Conservation (phyloP, 2,113 vertebrate genomes). For the Strigops habroptila region DNA sequence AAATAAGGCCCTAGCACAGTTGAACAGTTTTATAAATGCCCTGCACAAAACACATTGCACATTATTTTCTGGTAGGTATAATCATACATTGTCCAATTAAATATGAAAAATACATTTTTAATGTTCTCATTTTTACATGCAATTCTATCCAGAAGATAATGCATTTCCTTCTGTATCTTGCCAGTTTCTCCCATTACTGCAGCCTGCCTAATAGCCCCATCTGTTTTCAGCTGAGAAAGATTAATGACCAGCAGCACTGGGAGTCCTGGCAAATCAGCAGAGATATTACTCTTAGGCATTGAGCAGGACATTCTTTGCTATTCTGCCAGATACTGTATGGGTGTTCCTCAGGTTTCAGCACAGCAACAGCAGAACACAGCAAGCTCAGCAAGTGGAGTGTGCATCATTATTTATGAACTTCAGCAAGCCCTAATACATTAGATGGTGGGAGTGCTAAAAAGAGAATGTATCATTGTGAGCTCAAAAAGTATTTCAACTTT, state of each 20-base stretch:
- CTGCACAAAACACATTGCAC: constrained; percentile 20
- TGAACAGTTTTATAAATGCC: constrained; percentile 29
- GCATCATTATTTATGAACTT: constrained; percentile 5
- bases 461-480: neutral
- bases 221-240: constrained; percentile 50
- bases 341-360: constrained; percentile 23
- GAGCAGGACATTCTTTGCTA: neutral
- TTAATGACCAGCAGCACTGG: constrained; percentile 34
- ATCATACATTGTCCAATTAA: constrained; percentile 51
- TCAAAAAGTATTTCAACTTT: neutral
- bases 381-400: constrained; percentile 1
- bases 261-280: constrained; percentile 45
- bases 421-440: neutral
- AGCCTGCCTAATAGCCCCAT: constrained; percentile 54
- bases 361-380: neutral
- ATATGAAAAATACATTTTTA: constrained; percentile 60
- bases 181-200: constrained; percentile 34
- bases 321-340: neutral
- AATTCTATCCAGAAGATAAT: constrained; percentile 35
- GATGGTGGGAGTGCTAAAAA: neutral
- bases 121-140: constrained; percentile 39
- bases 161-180: constrained; percentile 15
- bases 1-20: neutral
- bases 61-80: constrained; percentile 36
- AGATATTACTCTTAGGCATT: constrained; percentile 28